Evolutionary conservation across 2,113 vertebrate species (phyloP), one percentile per base, ranked within the genome.

Genomic region (Archocentrus centrarchus): DNA sequence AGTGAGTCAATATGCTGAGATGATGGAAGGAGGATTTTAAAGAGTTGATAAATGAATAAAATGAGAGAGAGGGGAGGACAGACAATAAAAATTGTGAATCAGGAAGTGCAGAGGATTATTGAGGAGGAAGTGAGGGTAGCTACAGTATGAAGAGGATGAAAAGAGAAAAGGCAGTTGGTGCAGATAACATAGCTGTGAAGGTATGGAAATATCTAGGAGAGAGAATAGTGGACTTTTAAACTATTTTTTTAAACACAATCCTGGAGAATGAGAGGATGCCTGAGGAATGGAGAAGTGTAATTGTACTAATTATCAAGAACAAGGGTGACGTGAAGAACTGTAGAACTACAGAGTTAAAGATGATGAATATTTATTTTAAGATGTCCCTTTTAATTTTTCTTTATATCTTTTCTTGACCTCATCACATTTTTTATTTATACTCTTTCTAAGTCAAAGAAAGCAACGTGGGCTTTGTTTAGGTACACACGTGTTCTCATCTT

Each of bases 161-260:
- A 6, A 39, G 37, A 2, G 2, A n/a, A 41, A 64, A 41, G 37
- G 0, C 37, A 39, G 9, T 10, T 39, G 37, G 2, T 64, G n/a
- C 62, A 66, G 62, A 15, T 66, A n/a, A 41, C 0, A 39, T 0
- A 63, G 61, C 61, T 39, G 35, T 63, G 41, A n/a, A 0, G 41
- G 37, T 27, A 39, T 0, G 4, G 1, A 44, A 17, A 47, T 66
- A 17, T 10, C 63, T 17, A 66, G 24, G 39, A 66, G 6, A 17
- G n/a, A 66, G 63, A 11, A 1, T 39, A 17, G 7, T 17, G 62
- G 35, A 63, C 61, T 63, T 63, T 37, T 63, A 41, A 39, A 44
- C 13, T 37, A 27, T 14, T 17, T 41, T 0, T 15, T 47, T 47
- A 0, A 68, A 47, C 64, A 47, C 7, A 18, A 10, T 47, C 44